Base-by-base conservation (phyloP, 2,888 invertebrate species). In the Orthosia cruda region DNA sequence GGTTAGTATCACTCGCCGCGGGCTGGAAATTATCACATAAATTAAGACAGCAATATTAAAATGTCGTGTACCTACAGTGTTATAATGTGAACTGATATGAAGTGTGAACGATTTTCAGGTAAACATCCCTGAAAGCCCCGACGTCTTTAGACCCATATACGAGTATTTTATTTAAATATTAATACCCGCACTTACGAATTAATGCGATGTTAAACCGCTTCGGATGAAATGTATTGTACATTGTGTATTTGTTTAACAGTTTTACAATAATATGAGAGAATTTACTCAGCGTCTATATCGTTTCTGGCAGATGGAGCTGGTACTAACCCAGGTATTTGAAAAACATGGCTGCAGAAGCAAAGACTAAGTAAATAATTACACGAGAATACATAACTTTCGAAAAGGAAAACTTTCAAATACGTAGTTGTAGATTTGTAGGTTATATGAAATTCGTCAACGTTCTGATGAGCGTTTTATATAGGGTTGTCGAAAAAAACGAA, bases 151-250 rank as follows among this genome's bases (percentile, higher is more conserved):
- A 62, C 12, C 20, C 55, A 81, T 75, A 81, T 75, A n/a, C n/a
- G n/a, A n/a, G n/a, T n/a, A 71, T 81, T 74, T 85, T 50, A 75
- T 81, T 84, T 75, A 32, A 67, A 81, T 84, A 77, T 78, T 57
- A 78, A 76, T 58, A 62, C 26, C 57, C 47, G 47, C 49, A 75
- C 76, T 75, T 77, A 76, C 64, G 62, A 61, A 69, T 79, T 62
- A 77, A 77, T 69, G 64, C 23, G 50, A 59, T 64, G 78, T 55
- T 69, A 62, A 77, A 54, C 50, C 13, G 40, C 20, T 47, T 32
- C 40, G 20, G 32, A 66, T 81, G 61, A 81, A 75, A 52, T 58
- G 62, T 73, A 61, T 64, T 81, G 45, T 62, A 45, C 66, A 40
- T 50, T 47, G 55, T 66, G 50, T 65, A 50, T 74, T 77, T 59